Evolutionary conservation across 2,888 invertebrate genomes (phyloP).

Genomic region (Drosophila atroscutellata): DNA sequence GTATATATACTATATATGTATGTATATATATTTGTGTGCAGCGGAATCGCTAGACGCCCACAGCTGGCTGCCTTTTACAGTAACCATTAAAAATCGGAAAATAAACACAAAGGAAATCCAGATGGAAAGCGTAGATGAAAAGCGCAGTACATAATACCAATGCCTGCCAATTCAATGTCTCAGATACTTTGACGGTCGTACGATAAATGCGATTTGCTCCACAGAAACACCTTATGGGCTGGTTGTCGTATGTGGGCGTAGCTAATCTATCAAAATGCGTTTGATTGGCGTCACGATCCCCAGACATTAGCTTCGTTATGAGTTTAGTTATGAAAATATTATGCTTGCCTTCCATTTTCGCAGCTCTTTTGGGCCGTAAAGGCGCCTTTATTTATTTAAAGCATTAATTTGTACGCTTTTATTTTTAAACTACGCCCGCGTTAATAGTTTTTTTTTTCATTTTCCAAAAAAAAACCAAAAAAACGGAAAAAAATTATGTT

Average conservation of each 20-base stretch:
- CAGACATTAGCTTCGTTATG: conserved; percentile 9
- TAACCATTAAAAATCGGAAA: conserved; percentile 69
- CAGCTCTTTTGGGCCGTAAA: conserved; percentile 41
- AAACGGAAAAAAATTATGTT: conserved; percentile 15
- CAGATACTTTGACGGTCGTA: conserved; percentile 23
- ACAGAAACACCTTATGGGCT: conserved; percentile 36
- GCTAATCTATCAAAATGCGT: conserved; percentile 73
- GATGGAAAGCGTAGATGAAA: conserved; percentile 38
- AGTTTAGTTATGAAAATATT: conserved; percentile 38
- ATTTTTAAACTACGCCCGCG: conserved; percentile 57
- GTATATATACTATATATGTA: conserved; percentile 33
- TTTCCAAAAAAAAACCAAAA: conserved; percentile 11
- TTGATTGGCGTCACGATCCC: conserved; percentile 64
- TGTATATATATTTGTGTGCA: conserved; percentile 28
- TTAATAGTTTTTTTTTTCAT: conserved; percentile 11
- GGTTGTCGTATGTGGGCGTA: conserved; percentile 35
- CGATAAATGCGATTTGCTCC: conserved; percentile 29
- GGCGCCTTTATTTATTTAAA: conserved; percentile 70
- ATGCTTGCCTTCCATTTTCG: conserved; percentile 18
- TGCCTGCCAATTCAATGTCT: conserved; percentile 38
- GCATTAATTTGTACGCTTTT: conserved; percentile 71
- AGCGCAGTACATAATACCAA: conserved; percentile 10
- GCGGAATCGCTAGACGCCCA: conserved; percentile 47
- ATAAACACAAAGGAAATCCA: conserved; percentile 55
- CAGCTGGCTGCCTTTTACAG: conserved; percentile 65